Percentiles rank a stretch among this genome's conserved stretches.
Evolutionary conservation across 2,888 invertebrate species (phyloP).

Genomic region (Sylvicola cinctus): DNA sequence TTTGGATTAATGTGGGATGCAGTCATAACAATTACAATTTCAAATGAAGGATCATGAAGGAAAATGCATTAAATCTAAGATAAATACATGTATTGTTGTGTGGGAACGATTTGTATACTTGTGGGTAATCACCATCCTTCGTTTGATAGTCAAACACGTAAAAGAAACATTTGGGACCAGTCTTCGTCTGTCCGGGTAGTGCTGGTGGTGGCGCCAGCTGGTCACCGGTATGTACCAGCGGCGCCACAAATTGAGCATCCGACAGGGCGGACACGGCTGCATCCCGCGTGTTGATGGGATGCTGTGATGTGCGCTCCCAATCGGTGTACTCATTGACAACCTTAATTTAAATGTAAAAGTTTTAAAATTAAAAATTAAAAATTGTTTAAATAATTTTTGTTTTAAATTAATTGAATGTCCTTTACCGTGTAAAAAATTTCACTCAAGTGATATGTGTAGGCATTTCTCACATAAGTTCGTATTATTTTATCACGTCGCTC

Average conservation of each 20-base stretch:
- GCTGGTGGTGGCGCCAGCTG: conserved; percentile 49
- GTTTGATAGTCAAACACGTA: conserved; percentile 87
- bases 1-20: no score
- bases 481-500: conserved; percentile 72
- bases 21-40: no score
- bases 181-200: conserved; percentile 28
- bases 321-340: conserved; percentile 90
- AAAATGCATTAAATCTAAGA: no score
- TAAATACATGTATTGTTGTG: no score
- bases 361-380: neutral
- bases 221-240: conserved; percentile 68
- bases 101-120: conserved; percentile 27
- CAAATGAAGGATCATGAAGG: no score
- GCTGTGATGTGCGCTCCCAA: conserved; percentile 83
- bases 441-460: conserved; percentile 85
- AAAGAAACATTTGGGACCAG: conserved; percentile 66
- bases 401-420: neutral
- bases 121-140: conserved; percentile 72
- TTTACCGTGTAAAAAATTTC: conserved; percentile 87
- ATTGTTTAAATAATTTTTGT: neutral
- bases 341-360: conserved; percentile 14
- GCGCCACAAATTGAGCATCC: conserved; percentile 86
- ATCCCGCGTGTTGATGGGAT: conserved; percentile 73
- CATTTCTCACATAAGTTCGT: conserved; percentile 80
- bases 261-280: conserved; percentile 80